Base-by-base conservation (phyloP, 2,113 vertebrate species). In the Sapayoa aenigma region DNA sequence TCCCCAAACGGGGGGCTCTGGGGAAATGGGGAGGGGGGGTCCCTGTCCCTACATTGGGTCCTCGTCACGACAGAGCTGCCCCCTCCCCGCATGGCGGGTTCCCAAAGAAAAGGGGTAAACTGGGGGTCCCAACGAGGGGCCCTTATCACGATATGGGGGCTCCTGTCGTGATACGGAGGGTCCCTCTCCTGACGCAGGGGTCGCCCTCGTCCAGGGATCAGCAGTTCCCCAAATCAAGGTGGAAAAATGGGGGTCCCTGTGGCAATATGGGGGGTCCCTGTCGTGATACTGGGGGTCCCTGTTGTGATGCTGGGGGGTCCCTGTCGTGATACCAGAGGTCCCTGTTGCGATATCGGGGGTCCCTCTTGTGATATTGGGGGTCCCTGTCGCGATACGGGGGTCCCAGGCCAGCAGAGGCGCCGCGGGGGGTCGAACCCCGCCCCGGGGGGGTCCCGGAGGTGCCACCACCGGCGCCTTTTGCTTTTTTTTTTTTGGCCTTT, bases 121-220 rank as follows among this genome's bases (percentile, higher is more conserved):
- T 33, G 55, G 31, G 55, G 55, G 55, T 31, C 12, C 55, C 31
- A 19, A 33, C 12, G 5, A 12, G 31, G 31, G 5, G 4, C 33
- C 5, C 9, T 16, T 15, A 9, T 53, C 3, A 0, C 33, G 2
- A 37, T 23, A 8, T 0, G 1, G 6, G 14, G 22, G 6, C 3
- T 31, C 37, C 22, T 4, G 2, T 52, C 16, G 1, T 8, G 30
- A 75, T 11, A 20, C 0, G 2, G 12, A 46, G 37, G 3, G 14
- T 44, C 21, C 14, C 25, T 42, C 42, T 31, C n/a, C n/a, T n/a
- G n/a, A n/a, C n/a, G n/a, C n/a, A n/a, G n/a, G n/a, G n/a, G n/a
- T n/a, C n/a, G n/a, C n/a, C n/a, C n/a, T n/a, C n/a, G n/a, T 2
- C 37, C 24, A 31, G 4, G 13, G 8, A 12, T 12, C 41, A 2